Conservation (phyloP, 2,113 vertebrate genomes). For the Crocuta crocuta region DNA sequence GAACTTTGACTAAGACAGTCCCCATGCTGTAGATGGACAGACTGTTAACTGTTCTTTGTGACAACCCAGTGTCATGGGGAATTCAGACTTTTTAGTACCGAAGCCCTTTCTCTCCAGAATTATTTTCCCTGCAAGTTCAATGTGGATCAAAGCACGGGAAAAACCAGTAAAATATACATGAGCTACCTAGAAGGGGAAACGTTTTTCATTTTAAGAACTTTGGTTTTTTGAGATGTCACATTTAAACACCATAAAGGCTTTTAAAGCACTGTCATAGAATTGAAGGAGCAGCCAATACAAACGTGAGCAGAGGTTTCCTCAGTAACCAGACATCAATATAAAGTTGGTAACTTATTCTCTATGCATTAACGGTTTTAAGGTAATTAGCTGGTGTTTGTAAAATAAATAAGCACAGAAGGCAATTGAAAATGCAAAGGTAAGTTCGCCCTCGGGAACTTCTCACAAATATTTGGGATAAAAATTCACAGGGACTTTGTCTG, state of each 20-base stretch:
- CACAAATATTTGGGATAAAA: neutral
- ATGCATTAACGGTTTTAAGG: neutral
- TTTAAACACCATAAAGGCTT: neutral
- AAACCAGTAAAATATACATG: neutral
- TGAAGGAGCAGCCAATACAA: neutral
- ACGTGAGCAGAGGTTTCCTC: neutral
- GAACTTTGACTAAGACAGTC: neutral
- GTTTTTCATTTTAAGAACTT: neutral
- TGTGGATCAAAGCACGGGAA: neutral
- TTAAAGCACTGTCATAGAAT: neutral
- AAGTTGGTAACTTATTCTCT: slow-evolving; percentile 7
- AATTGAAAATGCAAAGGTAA: neutral
- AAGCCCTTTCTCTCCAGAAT: neutral
- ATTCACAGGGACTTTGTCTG: neutral
- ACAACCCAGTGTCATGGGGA: neutral
- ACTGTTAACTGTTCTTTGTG: neutral
- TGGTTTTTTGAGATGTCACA: neutral
- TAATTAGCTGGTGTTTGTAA: neutral
- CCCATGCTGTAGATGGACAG: neutral
- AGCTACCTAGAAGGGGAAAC: neutral
- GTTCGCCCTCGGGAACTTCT: neutral
- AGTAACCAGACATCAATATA: neutral
- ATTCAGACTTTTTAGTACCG: neutral
- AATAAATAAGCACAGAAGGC: neutral
- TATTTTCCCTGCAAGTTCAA: neutral